Base-by-base conservation (phyloP, 2,797 vertebrate species). In the Thamnophis elegans region DNA sequence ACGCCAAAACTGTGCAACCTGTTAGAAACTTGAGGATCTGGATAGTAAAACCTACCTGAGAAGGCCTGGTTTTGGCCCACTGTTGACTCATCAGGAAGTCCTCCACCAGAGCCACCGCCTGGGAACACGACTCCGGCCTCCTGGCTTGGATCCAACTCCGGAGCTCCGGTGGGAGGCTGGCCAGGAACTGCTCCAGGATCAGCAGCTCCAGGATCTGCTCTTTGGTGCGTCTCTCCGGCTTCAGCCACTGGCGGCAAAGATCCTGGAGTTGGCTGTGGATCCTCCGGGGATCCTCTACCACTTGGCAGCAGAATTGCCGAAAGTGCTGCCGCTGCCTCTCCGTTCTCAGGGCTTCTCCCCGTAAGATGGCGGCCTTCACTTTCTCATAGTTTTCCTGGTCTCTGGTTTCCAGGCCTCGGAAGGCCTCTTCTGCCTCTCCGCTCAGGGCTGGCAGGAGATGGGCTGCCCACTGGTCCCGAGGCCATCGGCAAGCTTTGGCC, bases 141-240 rank as follows among this genome's bases (percentile, higher is more conserved):
- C 88, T 22, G 12, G 59, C 88, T 53, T 26, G 88, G 47, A 92
- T 92, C 78, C 88, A 89, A 26, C 58, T 32, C 73, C 85, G 91
- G 20, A 92, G 25, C 8, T 92, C 91, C 2, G 18, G 28, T 0
- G 91, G 88, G 28, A 92, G 53, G 53, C 36, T 62, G 26, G 88
- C 91, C 73, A 92, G 25, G 78, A 88, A 59, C 36, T 89, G 87
- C 59, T 89, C 91, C 73, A 92, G 32, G 78, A 88, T 88, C 56
- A 92, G 73, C 18, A 85, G 78, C 78, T 92, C 91, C 88, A 92
- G 32, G 62, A 91, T 91, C 86, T 91, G 60, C 86, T 91, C 91
- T 53, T 91, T 91, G 32, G 36, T 82, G 36, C 20, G 36, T 42
- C 36, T 47, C 20, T 82, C 73, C 9, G 73, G 73, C 9, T 42